phyloP scores from a whole-genome alignment of 1,140 invertebrate species.

The Luehdorfia chinensis region DNA sequence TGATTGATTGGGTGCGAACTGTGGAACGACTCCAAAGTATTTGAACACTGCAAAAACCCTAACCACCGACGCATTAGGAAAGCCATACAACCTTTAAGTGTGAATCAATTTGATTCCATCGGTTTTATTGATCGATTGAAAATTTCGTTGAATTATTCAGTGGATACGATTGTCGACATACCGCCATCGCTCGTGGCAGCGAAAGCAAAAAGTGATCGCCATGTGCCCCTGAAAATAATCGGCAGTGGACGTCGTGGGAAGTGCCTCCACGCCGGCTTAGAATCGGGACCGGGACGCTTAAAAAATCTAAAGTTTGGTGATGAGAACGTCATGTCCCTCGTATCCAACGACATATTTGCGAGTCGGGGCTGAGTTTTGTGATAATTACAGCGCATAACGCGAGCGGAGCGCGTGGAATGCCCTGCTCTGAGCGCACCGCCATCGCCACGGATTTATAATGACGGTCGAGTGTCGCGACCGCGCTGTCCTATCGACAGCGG shows the following conservation, averaged over 20 bases:
- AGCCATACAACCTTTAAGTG: constrained; percentile 63
- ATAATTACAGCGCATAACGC: constrained; percentile 73
- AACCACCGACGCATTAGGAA: constrained; percentile 48
- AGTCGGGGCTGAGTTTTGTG: constrained; percentile 68
- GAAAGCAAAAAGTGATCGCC: constrained; percentile 43
- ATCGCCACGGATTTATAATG: constrained; percentile 68
- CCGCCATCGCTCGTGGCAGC: constrained; percentile 48
- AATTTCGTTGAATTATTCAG: constrained; percentile 73
- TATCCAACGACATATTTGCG: constrained; percentile 74
- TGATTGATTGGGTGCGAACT: constrained; percentile 60
- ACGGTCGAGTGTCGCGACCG: constrained; percentile 61
- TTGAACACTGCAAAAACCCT: constrained; percentile 58
- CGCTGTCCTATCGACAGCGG: constrained; percentile 56
- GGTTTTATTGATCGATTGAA: constrained; percentile 74
- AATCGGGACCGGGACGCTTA: constrained; percentile 46
- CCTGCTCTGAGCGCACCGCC: constrained; percentile 65
- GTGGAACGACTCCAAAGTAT: constrained; percentile 60
- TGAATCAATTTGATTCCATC: constrained; percentile 73
- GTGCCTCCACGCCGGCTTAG: constrained; percentile 46
- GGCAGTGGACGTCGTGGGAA: constrained; percentile 52
- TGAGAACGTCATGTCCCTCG: constrained; percentile 74
- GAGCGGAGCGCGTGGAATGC: constrained; percentile 63
- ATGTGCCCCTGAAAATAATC: constrained; percentile 43
- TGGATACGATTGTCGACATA: constrained; percentile 68
- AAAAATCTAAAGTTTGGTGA: constrained; percentile 69